Percentiles rank a stretch among this genome's conserved stretches.
Evolutionary conservation across 2,797 vertebrate species (phyloP).

Genomic region (Monodelphis domestica): DNA sequence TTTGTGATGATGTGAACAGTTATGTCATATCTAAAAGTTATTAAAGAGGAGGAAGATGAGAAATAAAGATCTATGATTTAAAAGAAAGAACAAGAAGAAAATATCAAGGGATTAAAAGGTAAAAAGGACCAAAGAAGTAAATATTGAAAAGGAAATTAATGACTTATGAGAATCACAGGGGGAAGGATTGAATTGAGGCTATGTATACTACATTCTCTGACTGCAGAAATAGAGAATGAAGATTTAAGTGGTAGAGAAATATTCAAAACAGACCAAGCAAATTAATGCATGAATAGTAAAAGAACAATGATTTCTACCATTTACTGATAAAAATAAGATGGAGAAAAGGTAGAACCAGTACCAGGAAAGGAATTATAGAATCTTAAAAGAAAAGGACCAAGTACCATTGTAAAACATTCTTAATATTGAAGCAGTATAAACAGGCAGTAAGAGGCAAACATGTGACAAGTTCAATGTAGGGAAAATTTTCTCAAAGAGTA

Average conservation of each 20-base stretch:
- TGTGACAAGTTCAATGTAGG: background rate
- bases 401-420: background rate
- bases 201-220: background rate
- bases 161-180: background rate
- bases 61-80: background rate
- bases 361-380: background rate
- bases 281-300: background rate
- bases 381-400: background rate
- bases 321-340: background rate
- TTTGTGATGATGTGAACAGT: constrained; percentile 90
- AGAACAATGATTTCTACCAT: background rate
- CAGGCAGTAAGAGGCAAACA: background rate
- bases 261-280: background rate
- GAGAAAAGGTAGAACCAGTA: background rate
- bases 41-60: background rate
- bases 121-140: background rate
- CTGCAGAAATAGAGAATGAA: background rate
- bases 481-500: background rate
- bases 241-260: background rate
- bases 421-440: background rate
- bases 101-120: background rate
- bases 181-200: background rate
- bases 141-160: background rate
- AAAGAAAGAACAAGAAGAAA: background rate
- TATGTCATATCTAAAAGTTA: background rate